Evolutionary conservation across 2,888 invertebrate genomes (phyloP).

Genomic region (Drosophila maculinotata): DNA sequence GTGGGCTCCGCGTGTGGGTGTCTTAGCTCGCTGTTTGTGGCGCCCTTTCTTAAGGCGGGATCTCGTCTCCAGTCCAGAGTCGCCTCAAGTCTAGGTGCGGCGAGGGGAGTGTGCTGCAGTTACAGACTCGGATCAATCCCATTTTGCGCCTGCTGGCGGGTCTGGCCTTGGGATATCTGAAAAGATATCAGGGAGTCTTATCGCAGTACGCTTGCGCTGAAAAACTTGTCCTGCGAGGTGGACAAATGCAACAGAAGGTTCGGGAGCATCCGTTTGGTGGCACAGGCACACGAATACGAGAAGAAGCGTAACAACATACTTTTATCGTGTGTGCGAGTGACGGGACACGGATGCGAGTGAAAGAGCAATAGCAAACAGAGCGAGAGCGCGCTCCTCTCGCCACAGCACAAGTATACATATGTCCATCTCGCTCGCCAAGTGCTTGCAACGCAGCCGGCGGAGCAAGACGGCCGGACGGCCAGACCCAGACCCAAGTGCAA

Average conservation of each 20-base stretch:
- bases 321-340: constrained; percentile 50
- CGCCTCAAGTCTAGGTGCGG: neutral
- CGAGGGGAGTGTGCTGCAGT: constrained; percentile 5
- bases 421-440: constrained; percentile 45
- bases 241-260: constrained; percentile 24
- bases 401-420: constrained; percentile 15
- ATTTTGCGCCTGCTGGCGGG: constrained; percentile 21
- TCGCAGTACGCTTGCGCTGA: constrained; percentile 35
- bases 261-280: constrained; percentile 40
- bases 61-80: neutral
- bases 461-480: constrained; percentile 34
- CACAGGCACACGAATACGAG: constrained; percentile 34
- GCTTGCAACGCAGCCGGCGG: constrained; percentile 33
- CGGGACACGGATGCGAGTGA: constrained; percentile 61
- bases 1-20: constrained; percentile 7
- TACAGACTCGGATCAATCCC: constrained; percentile 37
- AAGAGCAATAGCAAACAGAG: constrained; percentile 26
- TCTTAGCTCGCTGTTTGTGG: constrained; percentile 20
- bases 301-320: constrained; percentile 65
- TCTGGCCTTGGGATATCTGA: constrained; percentile 1
- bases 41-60: constrained; percentile 3
- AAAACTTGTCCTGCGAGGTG: constrained; percentile 35
- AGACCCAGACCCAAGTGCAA: constrained; percentile 21
- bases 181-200: neutral
- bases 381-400: constrained; percentile 35